Evolutionary conservation across 2,888 invertebrate species (phyloP), one percentile per base, ranked within the genome.

Genomic region (Antheraea assamensis): DNA sequence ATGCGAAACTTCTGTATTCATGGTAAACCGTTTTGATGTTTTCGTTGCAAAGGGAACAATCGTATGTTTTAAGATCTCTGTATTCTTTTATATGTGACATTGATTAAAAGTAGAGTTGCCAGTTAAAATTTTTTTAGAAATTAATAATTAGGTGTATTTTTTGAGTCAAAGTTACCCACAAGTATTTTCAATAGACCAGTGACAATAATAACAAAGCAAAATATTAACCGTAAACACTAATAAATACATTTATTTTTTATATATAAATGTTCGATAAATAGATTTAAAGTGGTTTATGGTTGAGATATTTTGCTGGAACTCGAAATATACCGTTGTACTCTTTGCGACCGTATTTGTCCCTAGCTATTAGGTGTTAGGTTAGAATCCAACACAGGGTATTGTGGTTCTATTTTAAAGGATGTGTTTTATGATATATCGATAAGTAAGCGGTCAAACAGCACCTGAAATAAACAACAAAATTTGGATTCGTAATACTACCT

Each of bases 331-430:
- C 76, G 76, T 88, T 91, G 92, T 90, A 78, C 90, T 89, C 91
- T 93, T 92, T 92, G 93, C 93, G 89, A 92, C 90, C 87, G 86
- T 92, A 89, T 87, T 88, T 92, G 92, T 93, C 93, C 92, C 92
- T 94, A 94, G 94, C 89, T 90, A 87, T 86, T 93, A 94, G 91
- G 89, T 91, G 86, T 90, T 94, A 94, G 93, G 87, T 89, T 90
- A 92, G 89, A 89, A 83, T 91, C 88, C 87, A 93, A 88, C 93
- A 93, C 94, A 94, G 94, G 94, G 94, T 94, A 94, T 94, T 94
- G 94, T 90, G 94, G 94, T 94, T 92, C 92, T 94, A 93, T 94
- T 93, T 93, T 93, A 91, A 82, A 86, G 91, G 89, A 91, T 84
- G 91, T 87, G 92, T 90, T 90, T 86, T 85, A 81, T 82, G 85